Base-by-base conservation (phyloP, 1,140 invertebrate species). In the Acarapis woodi region DNA sequence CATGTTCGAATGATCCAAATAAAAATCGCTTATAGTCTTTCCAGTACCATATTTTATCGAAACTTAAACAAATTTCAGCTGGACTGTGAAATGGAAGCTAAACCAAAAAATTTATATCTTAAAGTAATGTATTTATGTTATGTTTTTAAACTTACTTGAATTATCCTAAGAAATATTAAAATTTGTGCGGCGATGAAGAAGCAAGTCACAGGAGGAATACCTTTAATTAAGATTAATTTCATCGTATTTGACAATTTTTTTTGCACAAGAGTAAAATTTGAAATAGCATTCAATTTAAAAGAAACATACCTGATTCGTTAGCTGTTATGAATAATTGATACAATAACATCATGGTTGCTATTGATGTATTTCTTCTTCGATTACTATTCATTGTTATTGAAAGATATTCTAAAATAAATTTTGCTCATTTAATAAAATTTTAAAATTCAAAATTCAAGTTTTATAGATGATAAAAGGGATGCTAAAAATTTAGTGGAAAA, bases 201-300 rank as follows among this genome's bases (percentile, higher is more conserved):
- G 15, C 71, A 49, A 20, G 69, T 72, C 2, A 64, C 62, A 24
- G 66, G 65, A 35, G 68, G 68, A 45, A 72, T 66, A 8, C 28
- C 28, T n/a, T n/a, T n/a, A n/a, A n/a, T n/a, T n/a, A n/a, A n/a
- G n/a, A n/a, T n/a, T n/a, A n/a, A n/a, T n/a, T n/a, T n/a, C n/a
- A n/a, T n/a, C n/a, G n/a, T n/a, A n/a, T n/a, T n/a, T n/a, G n/a
- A n/a, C n/a, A n/a, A n/a, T n/a, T n/a, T n/a, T n/a, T n/a, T n/a
- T n/a, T n/a, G n/a, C n/a, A n/a, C n/a, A n/a, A n/a, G n/a, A n/a
- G n/a, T n/a, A n/a, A n/a, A n/a, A n/a, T n/a, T n/a, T n/a, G n/a
- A n/a, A n/a, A n/a, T n/a, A n/a, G n/a, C n/a, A n/a, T n/a, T n/a
- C 71, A 49, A 20, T 68, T 72, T 3, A 64, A 61, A 24, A 66